phyloP scores from a whole-genome alignment of 2,888 invertebrate species.

The Netelia fuscicornis region DNA sequence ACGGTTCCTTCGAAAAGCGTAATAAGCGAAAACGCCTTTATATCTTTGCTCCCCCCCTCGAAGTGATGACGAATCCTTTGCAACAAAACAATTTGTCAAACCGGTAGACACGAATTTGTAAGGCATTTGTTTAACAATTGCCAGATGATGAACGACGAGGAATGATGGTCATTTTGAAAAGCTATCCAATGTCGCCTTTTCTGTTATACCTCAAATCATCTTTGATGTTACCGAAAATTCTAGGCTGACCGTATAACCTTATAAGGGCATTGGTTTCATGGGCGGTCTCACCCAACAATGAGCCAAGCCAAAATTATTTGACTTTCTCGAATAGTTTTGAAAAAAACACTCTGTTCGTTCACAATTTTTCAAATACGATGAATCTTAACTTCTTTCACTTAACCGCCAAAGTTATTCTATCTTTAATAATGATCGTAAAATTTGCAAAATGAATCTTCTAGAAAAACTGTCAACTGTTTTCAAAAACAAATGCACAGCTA shows the following conservation, averaged over 20 bases:
- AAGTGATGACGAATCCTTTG: conserved; percentile 52
- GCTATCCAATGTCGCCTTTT: neutral
- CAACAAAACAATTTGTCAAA: conserved; percentile 61
- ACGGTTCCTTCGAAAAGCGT: neutral
- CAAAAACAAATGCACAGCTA: conserved; percentile 51
- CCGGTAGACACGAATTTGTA: conserved; percentile 41
- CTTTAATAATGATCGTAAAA: conserved; percentile 11
- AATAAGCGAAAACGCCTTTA: conserved; percentile 43
- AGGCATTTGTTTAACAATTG: conserved; percentile 22
- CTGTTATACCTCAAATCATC: neutral
- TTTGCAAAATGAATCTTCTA: neutral
- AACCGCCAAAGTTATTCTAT: conserved; percentile 7
- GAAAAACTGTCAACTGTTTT: conserved; percentile 20
- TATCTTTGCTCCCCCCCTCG: conserved; percentile 32
- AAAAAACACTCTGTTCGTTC: neutral
- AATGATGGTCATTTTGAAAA: neutral
- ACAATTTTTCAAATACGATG: conserved; percentile 1
- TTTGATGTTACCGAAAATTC: conserved; percentile 48
- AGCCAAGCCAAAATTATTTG: neutral
- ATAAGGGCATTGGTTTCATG: conserved; percentile 74
- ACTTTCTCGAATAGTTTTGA: conserved; percentile 3
- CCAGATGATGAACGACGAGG: neutral
- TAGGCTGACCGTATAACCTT: conserved; percentile 72
- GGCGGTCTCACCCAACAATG: conserved; percentile 66
- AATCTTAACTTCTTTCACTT: conserved; percentile 4